Evolutionary conservation across 1,140 invertebrate species (phyloP).

Genomic region (Globodera rostochiensis): DNA sequence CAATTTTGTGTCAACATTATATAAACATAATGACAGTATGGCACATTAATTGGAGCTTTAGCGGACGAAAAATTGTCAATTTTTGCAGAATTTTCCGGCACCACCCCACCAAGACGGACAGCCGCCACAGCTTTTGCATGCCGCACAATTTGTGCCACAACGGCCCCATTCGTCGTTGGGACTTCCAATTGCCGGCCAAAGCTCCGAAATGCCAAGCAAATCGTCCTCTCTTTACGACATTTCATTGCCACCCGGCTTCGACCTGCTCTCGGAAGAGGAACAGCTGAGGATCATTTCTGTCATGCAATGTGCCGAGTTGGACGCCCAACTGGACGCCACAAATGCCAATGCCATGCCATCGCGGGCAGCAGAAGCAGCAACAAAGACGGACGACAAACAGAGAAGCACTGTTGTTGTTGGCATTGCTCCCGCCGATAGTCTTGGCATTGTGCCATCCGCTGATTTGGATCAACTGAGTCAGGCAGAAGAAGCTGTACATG

Average conservation of each 20-base stretch:
- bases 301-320: slow-evolving; percentile 62
- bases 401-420: too few relatives aligned
- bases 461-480: too few relatives aligned
- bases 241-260: slow-evolving; percentile 58
- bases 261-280: slow-evolving; percentile 63
- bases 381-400: background rate
- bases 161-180: slow-evolving; percentile 35
- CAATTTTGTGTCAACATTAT: background rate
- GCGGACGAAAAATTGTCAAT: too few relatives aligned
- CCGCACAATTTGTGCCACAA: background rate
- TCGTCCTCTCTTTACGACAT: background rate
- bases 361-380: background rate
- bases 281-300: slow-evolving; percentile 60
- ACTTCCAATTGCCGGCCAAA: background rate
- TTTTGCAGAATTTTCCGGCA: background rate
- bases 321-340: slow-evolving; percentile 34
- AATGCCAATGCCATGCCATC: background rate
- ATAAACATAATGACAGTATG: too few relatives aligned
- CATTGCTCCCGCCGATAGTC: too few relatives aligned
- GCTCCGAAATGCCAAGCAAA: background rate
- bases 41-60: too few relatives aligned
- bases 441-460: background rate
- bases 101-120: background rate
- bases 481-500: too few relatives aligned
- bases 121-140: background rate